Evolutionary conservation across 2,113 vertebrate species (phyloP).

Genomic region (Poeciliopsis occidentalis): DNA sequence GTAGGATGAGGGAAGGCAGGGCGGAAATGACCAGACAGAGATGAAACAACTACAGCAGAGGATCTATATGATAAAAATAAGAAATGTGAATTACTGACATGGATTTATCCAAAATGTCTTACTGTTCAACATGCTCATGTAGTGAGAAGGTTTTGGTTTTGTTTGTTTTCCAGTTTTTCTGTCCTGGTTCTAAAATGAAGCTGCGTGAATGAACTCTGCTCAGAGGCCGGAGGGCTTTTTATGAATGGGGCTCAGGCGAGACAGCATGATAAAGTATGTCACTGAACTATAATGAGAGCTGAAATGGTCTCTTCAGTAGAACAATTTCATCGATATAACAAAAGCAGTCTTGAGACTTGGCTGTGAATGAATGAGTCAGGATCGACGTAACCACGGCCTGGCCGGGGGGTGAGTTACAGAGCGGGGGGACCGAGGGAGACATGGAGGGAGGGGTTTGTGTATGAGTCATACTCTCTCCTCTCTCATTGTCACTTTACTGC

Average conservation of each 20-base stretch:
- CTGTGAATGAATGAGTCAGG: slow-evolving; percentile 75
- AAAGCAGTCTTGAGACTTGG: slow-evolving; percentile 58
- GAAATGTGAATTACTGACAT: slow-evolving; percentile 19
- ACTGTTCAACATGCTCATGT: not conserved
- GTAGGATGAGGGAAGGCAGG: slow-evolving; percentile 1
- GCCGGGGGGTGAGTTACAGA: not conserved
- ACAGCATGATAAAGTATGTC: slow-evolving; percentile 59
- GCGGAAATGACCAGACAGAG: slow-evolving; percentile 8
- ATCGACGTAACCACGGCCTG: slow-evolving; percentile 57
- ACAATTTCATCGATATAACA: slow-evolving; percentile 62
- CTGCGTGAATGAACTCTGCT: slow-evolving; percentile 3
- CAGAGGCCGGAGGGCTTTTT: slow-evolving; percentile 48
- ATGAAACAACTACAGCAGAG: slow-evolving; percentile 13
- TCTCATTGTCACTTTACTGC: slow-evolving; percentile 76
- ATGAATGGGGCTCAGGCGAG: slow-evolving; percentile 61
- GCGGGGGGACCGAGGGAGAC: slow-evolving; percentile 26
- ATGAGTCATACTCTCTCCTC: slow-evolving; percentile 74
- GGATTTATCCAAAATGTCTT: slow-evolving; percentile 2
- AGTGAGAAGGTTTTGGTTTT: not conserved
- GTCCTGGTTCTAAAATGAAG: slow-evolving; percentile 38
- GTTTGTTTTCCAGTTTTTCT: too few species aligned
- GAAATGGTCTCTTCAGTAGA: slow-evolving; percentile 62
- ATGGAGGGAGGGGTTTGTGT: slow-evolving; percentile 51
- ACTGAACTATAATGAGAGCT: slow-evolving; percentile 56
- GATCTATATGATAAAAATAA: not conserved